Percentiles rank a stretch among this genome's conserved stretches.
Evolutionary conservation across 2,797 vertebrate genomes (phyloP).

Genomic region (Lepus townsendii): DNA sequence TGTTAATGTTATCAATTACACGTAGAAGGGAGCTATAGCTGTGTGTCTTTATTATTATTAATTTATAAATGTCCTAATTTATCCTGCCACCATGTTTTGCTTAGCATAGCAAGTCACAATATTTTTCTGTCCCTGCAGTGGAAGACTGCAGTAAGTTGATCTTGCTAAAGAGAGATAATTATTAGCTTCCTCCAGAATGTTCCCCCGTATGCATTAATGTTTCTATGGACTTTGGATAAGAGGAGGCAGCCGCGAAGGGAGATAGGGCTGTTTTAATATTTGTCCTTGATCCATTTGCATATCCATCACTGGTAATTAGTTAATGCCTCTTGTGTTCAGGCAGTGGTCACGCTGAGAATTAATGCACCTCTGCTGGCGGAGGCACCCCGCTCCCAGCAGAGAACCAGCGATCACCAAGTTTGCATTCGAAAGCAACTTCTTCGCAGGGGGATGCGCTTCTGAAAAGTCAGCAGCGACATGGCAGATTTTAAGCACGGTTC

Average conservation of each 20-base stretch:
- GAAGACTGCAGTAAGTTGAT: conserved; percentile 75
- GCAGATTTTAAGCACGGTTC: conserved; percentile 44
- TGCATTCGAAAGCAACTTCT: conserved; percentile 28
- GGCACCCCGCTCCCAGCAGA: background rate
- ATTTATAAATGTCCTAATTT: conserved; percentile 74
- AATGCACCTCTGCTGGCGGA: conserved; percentile 1
- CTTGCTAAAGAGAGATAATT: conserved; percentile 82
- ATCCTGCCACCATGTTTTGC: conserved; percentile 53
- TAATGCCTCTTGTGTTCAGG: background rate
- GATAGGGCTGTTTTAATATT: conserved; percentile 54
- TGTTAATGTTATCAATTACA: conserved; percentile 68
- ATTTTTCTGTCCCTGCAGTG: conserved; percentile 79
- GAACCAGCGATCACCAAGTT: background rate
- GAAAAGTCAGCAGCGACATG: background rate
- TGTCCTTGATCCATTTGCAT: conserved; percentile 50
- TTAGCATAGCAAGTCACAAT: conserved; percentile 78
- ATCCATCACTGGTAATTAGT: conserved; percentile 56
- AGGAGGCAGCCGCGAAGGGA: background rate
- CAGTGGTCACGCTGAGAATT: conserved; percentile 10
- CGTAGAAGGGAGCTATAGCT: conserved; percentile 22
- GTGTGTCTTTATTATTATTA: conserved; percentile 64
- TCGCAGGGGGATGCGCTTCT: conserved; percentile 49
- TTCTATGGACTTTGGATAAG: conserved; percentile 66
- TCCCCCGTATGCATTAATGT: too few species aligned
- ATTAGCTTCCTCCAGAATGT: conserved; percentile 71